These are phyloP conservation scores for Idaea biselata DNA, from an alignment of 2,888 invertebrate species.

Conservation along the genomic window DNA sequence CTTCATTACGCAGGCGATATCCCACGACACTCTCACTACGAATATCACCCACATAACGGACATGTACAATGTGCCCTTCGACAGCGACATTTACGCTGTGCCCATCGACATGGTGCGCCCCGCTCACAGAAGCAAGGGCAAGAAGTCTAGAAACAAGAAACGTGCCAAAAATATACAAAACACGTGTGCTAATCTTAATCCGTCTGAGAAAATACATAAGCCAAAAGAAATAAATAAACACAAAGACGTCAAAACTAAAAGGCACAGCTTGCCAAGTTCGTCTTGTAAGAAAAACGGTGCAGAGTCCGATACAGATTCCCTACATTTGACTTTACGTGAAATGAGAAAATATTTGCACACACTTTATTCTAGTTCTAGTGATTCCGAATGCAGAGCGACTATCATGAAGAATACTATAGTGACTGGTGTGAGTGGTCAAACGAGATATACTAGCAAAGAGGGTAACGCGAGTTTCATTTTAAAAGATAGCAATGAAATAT, in stretches of 20 bases:
- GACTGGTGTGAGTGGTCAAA: slow-evolving; percentile 65
- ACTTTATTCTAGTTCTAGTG: slow-evolving; percentile 88
- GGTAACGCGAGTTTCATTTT: slow-evolving; percentile 48
- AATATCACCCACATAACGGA: slow-evolving; percentile 89
- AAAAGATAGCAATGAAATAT: slow-evolving; percentile 58
- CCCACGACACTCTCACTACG: slow-evolving; percentile 87
- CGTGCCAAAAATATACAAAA: slow-evolving; percentile 61
- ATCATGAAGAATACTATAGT: slow-evolving; percentile 71
- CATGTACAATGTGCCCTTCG: slow-evolving; percentile 93
- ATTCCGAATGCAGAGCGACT: slow-evolving; percentile 79
- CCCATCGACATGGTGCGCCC: slow-evolving; percentile 90
- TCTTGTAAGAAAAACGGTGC: slow-evolving; percentile 77
- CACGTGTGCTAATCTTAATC: slow-evolving; percentile 39
- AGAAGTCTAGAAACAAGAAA: slow-evolving; percentile 65
- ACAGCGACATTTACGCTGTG: slow-evolving; percentile 92
- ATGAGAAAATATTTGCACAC: slow-evolving; percentile 91
- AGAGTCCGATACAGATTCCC: slow-evolving; percentile 83
- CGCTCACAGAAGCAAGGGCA: slow-evolving; percentile 64
- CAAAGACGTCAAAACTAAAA: slow-evolving; percentile 77
- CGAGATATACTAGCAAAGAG: slow-evolving; percentile 57
- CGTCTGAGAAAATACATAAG: slow-evolving; percentile 47
- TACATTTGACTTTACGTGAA: slow-evolving; percentile 92
- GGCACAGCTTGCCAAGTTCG: slow-evolving; percentile 86
- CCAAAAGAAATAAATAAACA: slow-evolving; percentile 52
- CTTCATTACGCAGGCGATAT: slow-evolving; percentile 93